Conservation (phyloP, 2,113 vertebrate species). For the Psettodes erumei region DNA sequence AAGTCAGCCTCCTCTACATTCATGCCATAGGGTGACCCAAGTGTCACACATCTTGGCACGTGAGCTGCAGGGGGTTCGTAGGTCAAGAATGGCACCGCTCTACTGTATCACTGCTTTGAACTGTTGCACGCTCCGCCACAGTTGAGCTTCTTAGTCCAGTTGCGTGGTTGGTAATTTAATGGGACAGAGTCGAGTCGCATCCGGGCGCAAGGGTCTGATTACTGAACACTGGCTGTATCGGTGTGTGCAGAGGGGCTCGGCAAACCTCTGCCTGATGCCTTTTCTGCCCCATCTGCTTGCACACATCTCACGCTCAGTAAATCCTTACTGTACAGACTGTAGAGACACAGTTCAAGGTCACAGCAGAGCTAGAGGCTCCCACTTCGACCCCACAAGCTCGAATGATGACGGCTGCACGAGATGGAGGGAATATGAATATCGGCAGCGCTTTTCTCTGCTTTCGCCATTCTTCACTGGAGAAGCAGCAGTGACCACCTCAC, state of each 20-base stretch:
- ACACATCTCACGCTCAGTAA: neutral
- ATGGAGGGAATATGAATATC: slow-evolving; percentile 21
- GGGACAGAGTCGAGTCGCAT: slow-evolving; percentile 7
- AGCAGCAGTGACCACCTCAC: slow-evolving; percentile 39
- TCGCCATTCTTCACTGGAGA: slow-evolving; percentile 7
- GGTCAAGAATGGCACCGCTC: slow-evolving; percentile 23
- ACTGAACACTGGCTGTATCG: slow-evolving; percentile 14
- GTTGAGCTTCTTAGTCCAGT: slow-evolving; percentile 48
- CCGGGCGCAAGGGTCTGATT: slow-evolving; percentile 33
- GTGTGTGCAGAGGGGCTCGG: neutral
- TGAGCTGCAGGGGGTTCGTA: neutral
- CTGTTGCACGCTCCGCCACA: slow-evolving; percentile 31
- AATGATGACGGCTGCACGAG: slow-evolving; percentile 14
- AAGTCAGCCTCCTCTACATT: neutral
- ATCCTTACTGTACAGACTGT: slow-evolving; percentile 1
- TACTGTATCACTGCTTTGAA: slow-evolving; percentile 7
- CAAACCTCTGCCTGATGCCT: slow-evolving; percentile 12
- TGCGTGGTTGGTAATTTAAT: slow-evolving; percentile 26
- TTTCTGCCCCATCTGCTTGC: slow-evolving; percentile 20
- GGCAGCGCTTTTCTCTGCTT: neutral
- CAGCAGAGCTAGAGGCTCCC: neutral
- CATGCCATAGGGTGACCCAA: neutral
- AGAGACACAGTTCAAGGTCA: slow-evolving; percentile 32
- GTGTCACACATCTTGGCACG: neutral
- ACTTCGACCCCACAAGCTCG: neutral